Conservation (phyloP, 1,140 invertebrate species). For the Aleiodes sp. region DNA sequence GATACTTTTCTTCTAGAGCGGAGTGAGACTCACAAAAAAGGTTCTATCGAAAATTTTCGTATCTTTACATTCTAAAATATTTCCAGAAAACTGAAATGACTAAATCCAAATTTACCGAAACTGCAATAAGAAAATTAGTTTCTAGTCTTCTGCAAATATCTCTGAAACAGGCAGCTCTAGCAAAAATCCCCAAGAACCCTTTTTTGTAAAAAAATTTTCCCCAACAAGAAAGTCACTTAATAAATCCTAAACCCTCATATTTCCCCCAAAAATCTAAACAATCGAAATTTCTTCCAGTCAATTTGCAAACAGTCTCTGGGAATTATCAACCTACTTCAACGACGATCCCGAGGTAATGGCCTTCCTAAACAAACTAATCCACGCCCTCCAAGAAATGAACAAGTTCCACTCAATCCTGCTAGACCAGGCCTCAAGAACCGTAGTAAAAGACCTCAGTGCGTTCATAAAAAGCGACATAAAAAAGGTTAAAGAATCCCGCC, state of each 20-base stretch:
- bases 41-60: no score
- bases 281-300: constrained; percentile 66
- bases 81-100: no score
- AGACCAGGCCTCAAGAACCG: constrained; percentile 89
- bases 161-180: no score
- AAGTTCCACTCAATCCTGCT: constrained; percentile 90
- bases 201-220: not conserved
- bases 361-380: constrained; percentile 78
- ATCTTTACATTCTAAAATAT: no score
- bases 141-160: no score
- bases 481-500: constrained; percentile 87
- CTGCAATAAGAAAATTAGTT: no score
- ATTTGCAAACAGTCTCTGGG: constrained; percentile 86
- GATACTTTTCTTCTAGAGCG: no score
- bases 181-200: no score
- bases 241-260: not conserved
- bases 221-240: not conserved
- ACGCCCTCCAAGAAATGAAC: constrained; percentile 85
- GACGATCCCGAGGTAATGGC: constrained; percentile 76
- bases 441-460: constrained; percentile 86
- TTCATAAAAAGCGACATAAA: constrained; percentile 93
- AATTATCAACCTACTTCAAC: constrained; percentile 80
- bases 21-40: no score
- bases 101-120: no score
- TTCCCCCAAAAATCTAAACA: not conserved